Conservation (phyloP, 2,113 vertebrate species). For the Leptocoma aspasia region DNA sequence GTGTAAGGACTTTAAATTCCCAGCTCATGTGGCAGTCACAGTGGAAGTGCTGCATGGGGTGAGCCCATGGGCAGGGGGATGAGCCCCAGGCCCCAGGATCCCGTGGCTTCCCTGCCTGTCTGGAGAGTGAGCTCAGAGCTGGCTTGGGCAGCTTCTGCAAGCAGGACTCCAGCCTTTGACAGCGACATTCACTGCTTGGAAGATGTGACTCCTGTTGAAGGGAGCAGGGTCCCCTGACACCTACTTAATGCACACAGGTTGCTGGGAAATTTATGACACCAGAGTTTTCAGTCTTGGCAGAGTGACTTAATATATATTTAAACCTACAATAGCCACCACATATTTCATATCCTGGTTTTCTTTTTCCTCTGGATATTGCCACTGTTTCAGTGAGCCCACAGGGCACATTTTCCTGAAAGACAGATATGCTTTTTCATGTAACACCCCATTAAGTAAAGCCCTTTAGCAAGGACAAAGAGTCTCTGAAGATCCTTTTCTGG, state of each 20-base stretch:
- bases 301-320: neutral
- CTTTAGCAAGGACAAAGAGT: constrained; percentile 48
- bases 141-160: neutral
- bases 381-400: neutral
- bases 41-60: neutral
- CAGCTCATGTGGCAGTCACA: rapidly evolving
- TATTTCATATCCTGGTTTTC: neutral
- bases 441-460: constrained; percentile 48
- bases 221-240: neutral
- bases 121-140: neutral
- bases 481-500: constrained; percentile 2
- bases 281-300: neutral
- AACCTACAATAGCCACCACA: neutral
- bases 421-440: constrained; percentile 29
- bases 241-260: neutral
- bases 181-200: rapidly evolving
- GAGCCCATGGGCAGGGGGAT: rapidly evolving
- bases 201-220: neutral
- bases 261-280: neutral
- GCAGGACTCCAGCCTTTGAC: neutral
- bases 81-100: rapidly evolving
- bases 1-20: neutral
- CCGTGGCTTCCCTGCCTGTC: neutral
- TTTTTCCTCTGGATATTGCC: neutral
- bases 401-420: constrained; percentile 41